These are phyloP conservation scores for Coreoperca whiteheadi DNA, from an alignment of 2,113 vertebrate genomes.

Conservation along the genomic window DNA sequence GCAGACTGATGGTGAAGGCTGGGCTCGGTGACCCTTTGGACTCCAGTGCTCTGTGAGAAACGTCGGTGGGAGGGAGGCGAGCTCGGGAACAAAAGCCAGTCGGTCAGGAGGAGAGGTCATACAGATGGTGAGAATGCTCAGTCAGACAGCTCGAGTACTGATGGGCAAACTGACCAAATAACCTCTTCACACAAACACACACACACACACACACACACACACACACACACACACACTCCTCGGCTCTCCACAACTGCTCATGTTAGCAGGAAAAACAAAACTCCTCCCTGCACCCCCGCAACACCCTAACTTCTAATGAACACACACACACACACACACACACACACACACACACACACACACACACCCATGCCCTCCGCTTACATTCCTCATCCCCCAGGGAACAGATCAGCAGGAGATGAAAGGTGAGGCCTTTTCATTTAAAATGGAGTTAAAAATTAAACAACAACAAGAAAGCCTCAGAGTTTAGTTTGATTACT, in stretches of 20 bases:
- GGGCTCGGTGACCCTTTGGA: conserved; percentile 50
- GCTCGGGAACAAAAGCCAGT: conserved; percentile 67
- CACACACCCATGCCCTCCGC: conserved; percentile 17
- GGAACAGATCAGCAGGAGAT: conserved; percentile 65
- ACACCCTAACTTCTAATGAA: conserved; percentile 55
- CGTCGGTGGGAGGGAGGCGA: conserved; percentile 31
- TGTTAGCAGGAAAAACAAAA: conserved; percentile 64
- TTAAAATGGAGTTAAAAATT: conserved; percentile 74
- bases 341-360: conserved; percentile 27
- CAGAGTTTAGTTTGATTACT: conserved; percentile 19
- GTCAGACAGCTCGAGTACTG: conserved; percentile 76
- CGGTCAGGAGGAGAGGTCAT: conserved; percentile 76
- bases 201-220: conserved; percentile 25
- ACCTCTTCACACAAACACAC: conserved; percentile 53
- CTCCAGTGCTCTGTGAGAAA: conserved; percentile 53
- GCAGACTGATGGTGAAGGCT: conserved; percentile 51
- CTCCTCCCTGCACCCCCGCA: conserved; percentile 53
- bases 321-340: conserved; percentile 25
- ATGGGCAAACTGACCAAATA: conserved; percentile 76
- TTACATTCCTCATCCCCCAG: conserved; percentile 43
- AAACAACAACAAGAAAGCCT: conserved; percentile 49
- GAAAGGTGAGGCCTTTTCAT: conserved; percentile 75
- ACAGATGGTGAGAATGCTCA: conserved; percentile 78
- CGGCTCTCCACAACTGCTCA: conserved; percentile 23
- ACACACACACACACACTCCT: conserved; percentile 9